phyloP scores from a whole-genome alignment of 2,113 vertebrate genomes.

The Anser cygnoides region DNA sequence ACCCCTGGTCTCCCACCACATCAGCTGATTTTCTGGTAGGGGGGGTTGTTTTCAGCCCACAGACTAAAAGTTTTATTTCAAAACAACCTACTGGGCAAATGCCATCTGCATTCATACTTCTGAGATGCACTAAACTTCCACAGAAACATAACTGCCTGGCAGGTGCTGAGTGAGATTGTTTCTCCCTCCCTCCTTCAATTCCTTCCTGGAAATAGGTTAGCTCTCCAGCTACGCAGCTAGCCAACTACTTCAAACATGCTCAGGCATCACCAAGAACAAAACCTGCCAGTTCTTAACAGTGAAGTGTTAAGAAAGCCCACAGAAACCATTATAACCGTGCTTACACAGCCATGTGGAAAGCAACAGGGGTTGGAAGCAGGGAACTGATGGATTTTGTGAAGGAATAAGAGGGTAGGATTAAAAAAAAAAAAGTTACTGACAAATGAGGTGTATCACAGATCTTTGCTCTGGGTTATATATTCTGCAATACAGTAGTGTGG shows the following conservation, averaged over 20 bases:
- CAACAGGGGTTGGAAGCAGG: background rate
- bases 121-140: background rate
- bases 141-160: background rate
- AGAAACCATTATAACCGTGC: rapidly evolving
- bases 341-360: background rate
- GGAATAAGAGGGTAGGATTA: background rate
- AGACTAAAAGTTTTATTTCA: background rate
- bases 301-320: background rate
- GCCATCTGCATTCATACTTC: background rate
- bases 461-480: background rate
- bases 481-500: background rate
- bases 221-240: background rate
- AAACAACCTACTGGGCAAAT: background rate
- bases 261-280: background rate
- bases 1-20: background rate
- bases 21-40: background rate
- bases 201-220: background rate
- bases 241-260: background rate
- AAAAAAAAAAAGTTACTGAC: background rate
- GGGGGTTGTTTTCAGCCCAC: rapidly evolving
- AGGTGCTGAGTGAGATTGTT: background rate
- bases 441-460: background rate
- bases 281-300: background rate
- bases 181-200: background rate
- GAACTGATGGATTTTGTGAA: background rate